A percentile compares a stretch with the other conserved stretches of the same genome.
These are phyloP conservation scores for Rhabdomys pumilio DNA, from an alignment of 2,797 vertebrate genomes.

Conservation along the genomic window DNA sequence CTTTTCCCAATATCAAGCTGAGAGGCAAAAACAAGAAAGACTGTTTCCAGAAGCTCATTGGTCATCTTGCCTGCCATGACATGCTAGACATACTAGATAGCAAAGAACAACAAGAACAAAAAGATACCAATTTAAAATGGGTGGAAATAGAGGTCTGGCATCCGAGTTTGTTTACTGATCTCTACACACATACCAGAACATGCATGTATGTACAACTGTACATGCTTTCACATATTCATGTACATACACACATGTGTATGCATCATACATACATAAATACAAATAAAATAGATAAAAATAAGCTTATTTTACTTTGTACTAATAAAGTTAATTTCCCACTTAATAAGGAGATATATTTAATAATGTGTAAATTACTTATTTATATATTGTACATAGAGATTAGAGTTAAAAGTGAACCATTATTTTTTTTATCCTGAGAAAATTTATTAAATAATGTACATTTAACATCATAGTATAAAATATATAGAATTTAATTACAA, in stretches of 20 bases:
- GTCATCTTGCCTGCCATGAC: not conserved
- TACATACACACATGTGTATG: no score
- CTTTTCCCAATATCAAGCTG: not conserved
- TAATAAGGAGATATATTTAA: slow-evolving; percentile 38
- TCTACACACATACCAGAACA: not conserved
- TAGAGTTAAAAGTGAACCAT: slow-evolving; percentile 46
- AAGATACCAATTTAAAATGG: not conserved
- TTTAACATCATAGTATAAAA: slow-evolving; percentile 46
- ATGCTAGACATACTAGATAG: no score
- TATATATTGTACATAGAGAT: not conserved
- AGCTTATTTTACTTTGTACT: not conserved
- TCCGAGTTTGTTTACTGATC: not conserved
- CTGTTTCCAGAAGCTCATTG: not conserved
- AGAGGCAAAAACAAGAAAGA: no score
- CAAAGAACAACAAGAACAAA: not conserved
- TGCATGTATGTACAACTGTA: not conserved
- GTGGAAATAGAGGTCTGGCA: no score
- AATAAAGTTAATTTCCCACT: slow-evolving; percentile 26
- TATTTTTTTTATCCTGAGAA: slow-evolving; percentile 31
- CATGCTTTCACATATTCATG: not conserved
- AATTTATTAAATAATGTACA: slow-evolving; percentile 6
- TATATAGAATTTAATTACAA: not conserved
- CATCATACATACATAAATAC: not conserved
- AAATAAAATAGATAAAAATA: not conserved
- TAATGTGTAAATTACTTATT: slow-evolving; percentile 47